phyloP scores from a whole-genome alignment of 92 coral and sea anemone genomes.

The Palythoa grandis region DNA sequence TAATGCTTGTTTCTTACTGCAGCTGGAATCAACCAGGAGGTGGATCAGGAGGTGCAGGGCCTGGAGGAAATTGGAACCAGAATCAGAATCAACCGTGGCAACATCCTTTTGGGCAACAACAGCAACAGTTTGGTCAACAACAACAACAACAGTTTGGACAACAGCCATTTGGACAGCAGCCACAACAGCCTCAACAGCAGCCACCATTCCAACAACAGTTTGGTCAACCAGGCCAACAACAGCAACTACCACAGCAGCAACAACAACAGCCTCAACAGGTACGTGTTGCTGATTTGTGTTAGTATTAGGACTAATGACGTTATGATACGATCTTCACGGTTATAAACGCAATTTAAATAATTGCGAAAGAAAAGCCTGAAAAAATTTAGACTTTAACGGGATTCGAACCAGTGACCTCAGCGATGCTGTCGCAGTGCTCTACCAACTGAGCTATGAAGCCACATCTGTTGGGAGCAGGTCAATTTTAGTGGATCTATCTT shows the following conservation, averaged over 20 bases:
- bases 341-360: no score
- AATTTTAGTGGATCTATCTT: no score
- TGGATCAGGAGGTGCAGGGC: conserved; percentile 15
- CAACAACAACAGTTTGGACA: conserved; percentile 52
- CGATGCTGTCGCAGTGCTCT: no score
- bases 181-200: conserved; percentile 79
- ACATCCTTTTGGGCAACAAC: conserved; percentile 42
- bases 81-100: conserved; percentile 74
- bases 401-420: no score
- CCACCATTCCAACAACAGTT: conserved; percentile 75
- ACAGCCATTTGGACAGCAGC: conserved; percentile 67
- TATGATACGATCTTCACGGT: no score
- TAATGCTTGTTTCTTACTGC: background rate
- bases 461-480: no score
- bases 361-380: no score
- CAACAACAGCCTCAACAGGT: conserved; percentile 62
- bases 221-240: conserved; percentile 64
- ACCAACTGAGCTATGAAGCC: no score
- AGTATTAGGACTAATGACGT: no score
- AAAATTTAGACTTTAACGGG: no score
- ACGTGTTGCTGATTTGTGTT: background rate
- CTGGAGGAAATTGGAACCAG: conserved; percentile 63
- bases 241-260: conserved; percentile 61
- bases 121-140: conserved; percentile 72
- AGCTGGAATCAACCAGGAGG: conserved; percentile 39